A percentile compares a stretch with the other conserved stretches of the same genome.
phyloP scores from a whole-genome alignment of 2,888 invertebrate species.

The Phengaris alcon region DNA sequence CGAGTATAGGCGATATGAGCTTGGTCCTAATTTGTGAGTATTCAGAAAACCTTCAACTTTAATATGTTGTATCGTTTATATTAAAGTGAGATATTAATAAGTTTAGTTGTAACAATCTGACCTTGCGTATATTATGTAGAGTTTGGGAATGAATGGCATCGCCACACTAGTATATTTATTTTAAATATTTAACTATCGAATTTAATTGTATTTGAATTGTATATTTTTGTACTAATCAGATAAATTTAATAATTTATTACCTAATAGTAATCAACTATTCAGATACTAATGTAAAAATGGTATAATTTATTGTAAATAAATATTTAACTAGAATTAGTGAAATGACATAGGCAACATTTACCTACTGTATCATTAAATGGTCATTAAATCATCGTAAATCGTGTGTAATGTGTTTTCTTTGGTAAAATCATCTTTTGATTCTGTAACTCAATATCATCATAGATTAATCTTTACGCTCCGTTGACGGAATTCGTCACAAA shows the following conservation, averaged over 20 bases:
- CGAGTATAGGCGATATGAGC: conserved; percentile 12
- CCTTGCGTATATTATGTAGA: conserved; percentile 3
- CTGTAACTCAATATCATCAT: conserved; percentile 43
- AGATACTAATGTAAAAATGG: too few species aligned
- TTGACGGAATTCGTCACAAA: conserved; percentile 54
- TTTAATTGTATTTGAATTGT: neutral
- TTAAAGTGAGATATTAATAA: neutral
- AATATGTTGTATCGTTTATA: conserved; percentile 13
- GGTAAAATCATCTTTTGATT: neutral
- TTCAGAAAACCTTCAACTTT: conserved; percentile 23
- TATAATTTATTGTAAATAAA: neutral
- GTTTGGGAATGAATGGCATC: conserved; percentile 11
- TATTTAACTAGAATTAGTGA: neutral
- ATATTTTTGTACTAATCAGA: too few species aligned
- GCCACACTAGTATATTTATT: neutral
- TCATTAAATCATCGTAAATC: neutral
- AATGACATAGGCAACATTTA: neutral
- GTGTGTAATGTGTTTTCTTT: neutral
- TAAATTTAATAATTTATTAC: too few species aligned
- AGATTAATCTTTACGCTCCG: conserved; percentile 55
- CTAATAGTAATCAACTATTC: too few species aligned
- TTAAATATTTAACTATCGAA: neutral
- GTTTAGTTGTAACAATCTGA: conserved; percentile 14
- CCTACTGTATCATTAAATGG: neutral
- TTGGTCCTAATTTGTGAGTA: conserved; percentile 19